A percentile compares a stretch with the other conserved stretches of the same genome.
phyloP scores from a whole-genome alignment of 1,140 invertebrate genomes.

The Hermetia illucens region DNA sequence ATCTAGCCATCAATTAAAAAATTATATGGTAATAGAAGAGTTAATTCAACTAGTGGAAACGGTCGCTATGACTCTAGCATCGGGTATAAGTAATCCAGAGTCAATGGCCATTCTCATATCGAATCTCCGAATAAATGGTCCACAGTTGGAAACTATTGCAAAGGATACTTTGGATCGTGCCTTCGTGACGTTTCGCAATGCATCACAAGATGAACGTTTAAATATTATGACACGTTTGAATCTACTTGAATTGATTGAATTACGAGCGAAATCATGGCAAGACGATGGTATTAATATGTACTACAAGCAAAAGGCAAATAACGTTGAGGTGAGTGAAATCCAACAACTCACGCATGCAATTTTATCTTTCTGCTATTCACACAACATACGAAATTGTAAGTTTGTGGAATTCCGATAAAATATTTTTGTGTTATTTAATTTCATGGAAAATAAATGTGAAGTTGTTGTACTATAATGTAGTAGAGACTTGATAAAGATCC shows the following conservation, averaged over 20 bases:
- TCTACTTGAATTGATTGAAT: slow-evolving; percentile 75
- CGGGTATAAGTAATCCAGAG: slow-evolving; percentile 32
- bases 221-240: slow-evolving; percentile 67
- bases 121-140: slow-evolving; percentile 55
- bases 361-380: too few species aligned
- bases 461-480: too few species aligned
- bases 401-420: too few species aligned
- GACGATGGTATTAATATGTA: slow-evolving; percentile 67
- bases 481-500: background rate
- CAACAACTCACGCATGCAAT: too few species aligned
- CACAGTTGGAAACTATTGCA: slow-evolving; percentile 55
- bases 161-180: slow-evolving; percentile 50
- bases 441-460: too few species aligned
- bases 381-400: too few species aligned
- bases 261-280: slow-evolving; percentile 74
- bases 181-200: slow-evolving; percentile 75
- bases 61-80: slow-evolving; percentile 48
- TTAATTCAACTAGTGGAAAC: slow-evolving; percentile 53
- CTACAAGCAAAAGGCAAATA: slow-evolving; percentile 63
- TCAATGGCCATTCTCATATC: slow-evolving; percentile 29
- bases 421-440: too few species aligned
- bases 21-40: slow-evolving; percentile 40
- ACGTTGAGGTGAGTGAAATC: slow-evolving; percentile 52
- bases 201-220: slow-evolving; percentile 65
- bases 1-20: slow-evolving; percentile 22